Conservation (phyloP, 1,140 invertebrate species). For the Rhysida immarginata region DNA sequence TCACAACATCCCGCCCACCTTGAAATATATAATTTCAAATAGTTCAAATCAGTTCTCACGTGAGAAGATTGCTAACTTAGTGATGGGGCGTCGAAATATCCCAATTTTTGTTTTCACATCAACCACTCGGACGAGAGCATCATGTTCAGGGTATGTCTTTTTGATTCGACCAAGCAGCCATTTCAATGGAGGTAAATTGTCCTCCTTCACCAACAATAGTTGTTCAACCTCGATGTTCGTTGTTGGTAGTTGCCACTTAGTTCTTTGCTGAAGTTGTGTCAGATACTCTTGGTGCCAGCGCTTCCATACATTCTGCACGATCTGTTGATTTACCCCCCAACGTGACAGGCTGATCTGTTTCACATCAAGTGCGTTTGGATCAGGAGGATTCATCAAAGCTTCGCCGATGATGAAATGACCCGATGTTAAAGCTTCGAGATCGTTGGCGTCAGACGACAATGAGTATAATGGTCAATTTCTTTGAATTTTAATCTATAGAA, state of each 20-base stretch:
- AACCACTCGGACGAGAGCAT: background rate
- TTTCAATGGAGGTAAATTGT: slow-evolving; percentile 18
- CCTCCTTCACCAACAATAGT: slow-evolving; percentile 20
- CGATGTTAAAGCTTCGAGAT: slow-evolving; percentile 21
- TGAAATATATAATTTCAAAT: no score
- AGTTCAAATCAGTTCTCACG: no score
- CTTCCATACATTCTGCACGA: slow-evolving; percentile 10
- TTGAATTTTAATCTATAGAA: slow-evolving; percentile 15
- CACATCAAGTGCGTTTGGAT: background rate
- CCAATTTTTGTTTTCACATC: background rate
- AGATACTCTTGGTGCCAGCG: slow-evolving; percentile 11
- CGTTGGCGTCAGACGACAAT: slow-evolving; percentile 20
- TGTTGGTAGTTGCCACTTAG: slow-evolving; percentile 7
- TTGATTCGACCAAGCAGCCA: slow-evolving; percentile 25
- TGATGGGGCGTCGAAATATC: background rate
- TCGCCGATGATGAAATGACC: slow-evolving; percentile 15
- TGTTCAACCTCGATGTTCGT: slow-evolving; percentile 5
- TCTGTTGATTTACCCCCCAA: slow-evolving; percentile 11
- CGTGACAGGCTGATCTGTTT: background rate
- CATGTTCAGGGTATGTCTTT: slow-evolving; percentile 12
- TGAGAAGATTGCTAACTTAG: no score
- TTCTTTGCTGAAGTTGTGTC: no score
- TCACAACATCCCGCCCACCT: no score
- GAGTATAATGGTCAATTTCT: slow-evolving; percentile 20
- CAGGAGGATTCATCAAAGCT: slow-evolving; percentile 7